These are phyloP conservation scores for Micronycteris hirsuta DNA, from an alignment of 2,113 vertebrate genomes.

Conservation along the genomic window DNA sequence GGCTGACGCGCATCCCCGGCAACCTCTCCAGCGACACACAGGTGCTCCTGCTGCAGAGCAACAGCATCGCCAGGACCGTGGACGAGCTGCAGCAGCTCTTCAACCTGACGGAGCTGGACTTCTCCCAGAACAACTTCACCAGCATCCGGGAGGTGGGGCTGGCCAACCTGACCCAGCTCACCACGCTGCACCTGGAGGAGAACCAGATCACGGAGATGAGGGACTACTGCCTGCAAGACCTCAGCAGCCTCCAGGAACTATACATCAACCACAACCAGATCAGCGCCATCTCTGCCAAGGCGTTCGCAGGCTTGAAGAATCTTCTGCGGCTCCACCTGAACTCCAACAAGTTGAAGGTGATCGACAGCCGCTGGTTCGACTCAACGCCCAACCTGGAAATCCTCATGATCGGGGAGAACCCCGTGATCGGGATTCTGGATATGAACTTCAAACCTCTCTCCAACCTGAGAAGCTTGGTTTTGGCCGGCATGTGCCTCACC, in stretches of 20 bases:
- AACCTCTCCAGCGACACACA: slow-evolving; percentile 97
- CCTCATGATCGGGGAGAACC: slow-evolving; percentile 99
- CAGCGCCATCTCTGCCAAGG: slow-evolving; percentile 91
- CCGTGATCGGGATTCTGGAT: slow-evolving; percentile 93
- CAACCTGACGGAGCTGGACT: slow-evolving; percentile 95
- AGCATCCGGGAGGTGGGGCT: slow-evolving; percentile 93
- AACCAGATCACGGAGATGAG: slow-evolving; percentile 96
- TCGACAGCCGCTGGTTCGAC: slow-evolving; percentile 96
- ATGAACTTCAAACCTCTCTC: slow-evolving; percentile 95
- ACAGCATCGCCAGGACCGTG: slow-evolving; percentile 93
- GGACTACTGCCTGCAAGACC: slow-evolving; percentile 93
- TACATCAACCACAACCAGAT: slow-evolving; percentile 99
- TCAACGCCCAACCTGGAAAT: slow-evolving; percentile 96
- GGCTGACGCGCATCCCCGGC: slow-evolving; percentile 92
- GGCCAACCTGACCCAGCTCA: slow-evolving; percentile 93
- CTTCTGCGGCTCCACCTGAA: slow-evolving; percentile 96
- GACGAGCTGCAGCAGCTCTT: slow-evolving; percentile 94
- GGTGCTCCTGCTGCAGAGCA: slow-evolving; percentile 97
- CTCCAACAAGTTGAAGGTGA: slow-evolving; percentile 93
- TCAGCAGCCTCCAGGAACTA: slow-evolving; percentile 94
- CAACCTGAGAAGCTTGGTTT: slow-evolving; percentile 93
- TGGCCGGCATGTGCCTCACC: slow-evolving; percentile 98
- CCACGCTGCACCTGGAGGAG: slow-evolving; percentile 96
- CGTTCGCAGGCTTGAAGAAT: slow-evolving; percentile 92
- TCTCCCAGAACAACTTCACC: slow-evolving; percentile 98